A percentile compares a stretch with the other conserved stretches of the same genome.
Evolutionary conservation across 2,797 vertebrate genomes (phyloP).

Genomic region (Halcyon chelicuti): DNA sequence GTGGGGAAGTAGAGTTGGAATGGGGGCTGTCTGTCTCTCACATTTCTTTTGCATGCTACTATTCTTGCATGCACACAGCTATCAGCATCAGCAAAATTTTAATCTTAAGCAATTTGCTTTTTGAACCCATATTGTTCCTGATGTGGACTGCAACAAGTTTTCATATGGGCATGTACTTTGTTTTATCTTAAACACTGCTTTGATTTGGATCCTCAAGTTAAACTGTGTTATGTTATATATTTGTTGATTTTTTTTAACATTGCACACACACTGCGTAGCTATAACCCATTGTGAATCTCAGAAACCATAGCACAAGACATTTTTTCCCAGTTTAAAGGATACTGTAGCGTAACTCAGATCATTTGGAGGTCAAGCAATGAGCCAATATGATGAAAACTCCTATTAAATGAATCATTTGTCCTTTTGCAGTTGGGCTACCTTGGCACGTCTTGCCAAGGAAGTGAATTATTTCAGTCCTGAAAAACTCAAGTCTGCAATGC

Average conservation of each 20-base stretch:
- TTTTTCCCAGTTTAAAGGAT: slow-evolving; percentile 8
- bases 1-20: background rate
- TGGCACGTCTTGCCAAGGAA: background rate
- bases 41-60: background rate
- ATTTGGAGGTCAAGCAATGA: slow-evolving; percentile 33
- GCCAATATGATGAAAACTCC: background rate
- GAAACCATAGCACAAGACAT: background rate
- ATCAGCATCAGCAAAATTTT: background rate
- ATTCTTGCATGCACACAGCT: background rate
- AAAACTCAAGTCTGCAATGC: background rate
- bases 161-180: background rate
- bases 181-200: background rate
- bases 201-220: background rate
- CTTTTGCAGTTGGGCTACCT: background rate
- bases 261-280: fast-evolving
- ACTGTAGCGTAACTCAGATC: background rate
- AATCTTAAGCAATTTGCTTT: background rate
- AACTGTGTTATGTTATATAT: background rate
- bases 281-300: background rate
- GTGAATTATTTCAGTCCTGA: slow-evolving; percentile 3
- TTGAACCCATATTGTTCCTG: background rate
- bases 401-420: slow-evolving; percentile 7
- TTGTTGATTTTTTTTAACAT: background rate
- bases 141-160: background rate
- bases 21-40: too few relatives aligned